A percentile compares a stretch with the other conserved stretches of the same genome.
These are phyloP conservation scores for Lycopodina hypogea DNA, from an alignment of 37 sponge, comb jelly and placozoan species.

Conservation along the genomic window DNA sequence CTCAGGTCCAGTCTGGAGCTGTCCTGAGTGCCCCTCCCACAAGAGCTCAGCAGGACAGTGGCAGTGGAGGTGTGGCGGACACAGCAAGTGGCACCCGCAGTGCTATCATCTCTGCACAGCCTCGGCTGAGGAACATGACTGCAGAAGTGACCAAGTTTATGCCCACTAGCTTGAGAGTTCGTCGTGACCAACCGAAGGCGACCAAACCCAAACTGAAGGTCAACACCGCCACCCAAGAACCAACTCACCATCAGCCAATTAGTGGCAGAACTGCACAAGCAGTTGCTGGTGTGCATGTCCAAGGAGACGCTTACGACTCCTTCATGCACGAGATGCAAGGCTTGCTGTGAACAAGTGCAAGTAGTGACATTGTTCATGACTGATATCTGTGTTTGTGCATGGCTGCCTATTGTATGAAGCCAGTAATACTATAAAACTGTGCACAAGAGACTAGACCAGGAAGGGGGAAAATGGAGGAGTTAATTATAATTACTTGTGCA, in stretches of 20 bases:
- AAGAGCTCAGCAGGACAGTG: constrained; percentile 17
- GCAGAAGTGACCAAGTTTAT: constrained; percentile 96
- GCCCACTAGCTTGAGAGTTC: constrained; percentile 81
- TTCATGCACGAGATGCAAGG: constrained; percentile 98
- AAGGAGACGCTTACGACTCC: constrained; percentile 88
- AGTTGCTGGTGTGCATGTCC: neutral
- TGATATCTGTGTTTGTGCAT: too few species aligned
- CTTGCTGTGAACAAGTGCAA: constrained; percentile 66
- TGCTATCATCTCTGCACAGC: constrained; percentile 83
- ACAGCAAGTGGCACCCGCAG: neutral
- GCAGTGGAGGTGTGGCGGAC: neutral
- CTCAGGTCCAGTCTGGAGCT: constrained; percentile 67
- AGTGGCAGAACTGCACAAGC: neutral
- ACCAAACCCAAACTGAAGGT: constrained; percentile 31
- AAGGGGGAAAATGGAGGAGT: too few species aligned
- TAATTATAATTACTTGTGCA: too few species aligned
- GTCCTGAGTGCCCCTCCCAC: constrained; percentile 39
- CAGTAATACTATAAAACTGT: too few species aligned
- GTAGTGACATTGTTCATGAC: too few species aligned
- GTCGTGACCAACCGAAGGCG: constrained; percentile 77
- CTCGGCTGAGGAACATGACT: constrained; percentile 80
- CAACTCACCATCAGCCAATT: neutral
- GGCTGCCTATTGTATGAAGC: too few species aligned
- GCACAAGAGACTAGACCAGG: too few species aligned
- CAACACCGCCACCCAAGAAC: neutral